These are phyloP conservation scores for Proales similis DNA, from an alignment of 1,140 invertebrate genomes.

Conservation along the genomic window DNA sequence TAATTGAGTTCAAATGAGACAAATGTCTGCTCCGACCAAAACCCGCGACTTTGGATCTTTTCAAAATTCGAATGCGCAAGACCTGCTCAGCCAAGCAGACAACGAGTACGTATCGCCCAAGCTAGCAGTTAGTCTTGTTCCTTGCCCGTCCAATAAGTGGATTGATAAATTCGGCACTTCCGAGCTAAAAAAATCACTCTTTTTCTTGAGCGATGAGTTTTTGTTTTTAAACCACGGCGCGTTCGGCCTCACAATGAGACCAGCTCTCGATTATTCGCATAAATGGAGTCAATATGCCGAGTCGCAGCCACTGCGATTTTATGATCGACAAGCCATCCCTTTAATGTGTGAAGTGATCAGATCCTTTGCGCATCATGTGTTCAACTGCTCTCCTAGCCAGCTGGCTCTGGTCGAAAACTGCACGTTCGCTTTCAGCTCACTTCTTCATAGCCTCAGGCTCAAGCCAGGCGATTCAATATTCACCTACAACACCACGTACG, in stretches of 20 bases:
- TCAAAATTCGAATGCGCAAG: slow-evolving; percentile 48
- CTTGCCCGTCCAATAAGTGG: too few species aligned
- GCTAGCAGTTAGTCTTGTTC: too few species aligned
- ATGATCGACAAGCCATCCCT: slow-evolving; percentile 48
- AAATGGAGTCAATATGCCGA: slow-evolving; percentile 48
- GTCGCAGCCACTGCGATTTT: slow-evolving; percentile 47
- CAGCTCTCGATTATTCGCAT: slow-evolving; percentile 45
- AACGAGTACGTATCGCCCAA: slow-evolving; percentile 37
- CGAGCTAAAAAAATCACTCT: slow-evolving; percentile 41
- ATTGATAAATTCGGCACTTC: slow-evolving; percentile 40
- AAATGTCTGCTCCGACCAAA: too few species aligned
- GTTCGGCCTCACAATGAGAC: slow-evolving; percentile 47
- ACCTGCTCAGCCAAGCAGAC: slow-evolving; percentile 42
- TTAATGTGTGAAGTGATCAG: slow-evolving; percentile 44
- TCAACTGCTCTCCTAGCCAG: slow-evolving; percentile 46
- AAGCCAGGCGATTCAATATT: slow-evolving; percentile 45
- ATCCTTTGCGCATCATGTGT: slow-evolving; percentile 47
- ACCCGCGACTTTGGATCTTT: slow-evolving; percentile 49
- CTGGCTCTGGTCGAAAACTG: slow-evolving; percentile 48
- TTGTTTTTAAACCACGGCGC: slow-evolving; percentile 52
- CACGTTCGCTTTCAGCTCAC: slow-evolving; percentile 46
- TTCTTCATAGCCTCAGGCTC: slow-evolving; percentile 43
- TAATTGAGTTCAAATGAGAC: too few species aligned
- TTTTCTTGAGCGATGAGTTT: slow-evolving; percentile 42
- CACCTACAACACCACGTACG: slow-evolving; percentile 46